phyloP scores from a whole-genome alignment of 2,797 vertebrate species.

The Myiotriccus ornatus region DNA sequence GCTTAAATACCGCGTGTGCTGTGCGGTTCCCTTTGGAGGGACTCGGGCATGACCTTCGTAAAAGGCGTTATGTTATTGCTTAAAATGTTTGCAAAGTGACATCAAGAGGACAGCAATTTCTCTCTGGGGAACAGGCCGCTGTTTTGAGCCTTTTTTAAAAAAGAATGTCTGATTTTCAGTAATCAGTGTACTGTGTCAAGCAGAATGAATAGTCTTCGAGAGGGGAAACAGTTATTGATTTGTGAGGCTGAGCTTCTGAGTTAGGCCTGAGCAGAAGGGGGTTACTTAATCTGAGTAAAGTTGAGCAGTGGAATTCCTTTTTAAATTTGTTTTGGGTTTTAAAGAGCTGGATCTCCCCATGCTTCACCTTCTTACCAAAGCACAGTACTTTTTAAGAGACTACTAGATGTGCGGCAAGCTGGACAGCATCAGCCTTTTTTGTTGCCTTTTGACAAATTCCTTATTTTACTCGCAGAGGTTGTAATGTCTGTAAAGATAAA shows the following conservation, averaged over 20 bases:
- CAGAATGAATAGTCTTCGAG: not conserved
- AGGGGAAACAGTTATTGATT: not conserved
- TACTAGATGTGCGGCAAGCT: rapidly evolving
- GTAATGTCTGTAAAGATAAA: not conserved
- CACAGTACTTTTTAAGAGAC: not conserved
- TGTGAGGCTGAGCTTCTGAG: not conserved
- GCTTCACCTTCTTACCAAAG: not conserved
- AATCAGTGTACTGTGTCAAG: not conserved
- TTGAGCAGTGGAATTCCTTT: not conserved
- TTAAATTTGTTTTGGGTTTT: not conserved
- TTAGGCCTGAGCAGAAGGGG: not conserved
- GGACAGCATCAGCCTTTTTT: not conserved
- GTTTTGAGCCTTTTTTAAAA: not conserved
- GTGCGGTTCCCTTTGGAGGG: not conserved
- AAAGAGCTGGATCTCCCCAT: not conserved
- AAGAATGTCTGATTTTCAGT: not conserved
- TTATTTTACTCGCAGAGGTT: not conserved
- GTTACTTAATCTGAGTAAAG: not conserved
- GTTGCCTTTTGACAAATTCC: not conserved
- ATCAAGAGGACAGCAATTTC: not conserved
- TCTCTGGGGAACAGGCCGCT: not conserved
- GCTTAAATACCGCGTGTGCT: not conserved
- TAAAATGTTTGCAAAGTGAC: not conserved
- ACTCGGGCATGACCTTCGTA: not conserved
- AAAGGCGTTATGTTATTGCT: not conserved